phyloP scores from a whole-genome alignment of 1,140 invertebrate species.

The Pogonognathellus flavescens region DNA sequence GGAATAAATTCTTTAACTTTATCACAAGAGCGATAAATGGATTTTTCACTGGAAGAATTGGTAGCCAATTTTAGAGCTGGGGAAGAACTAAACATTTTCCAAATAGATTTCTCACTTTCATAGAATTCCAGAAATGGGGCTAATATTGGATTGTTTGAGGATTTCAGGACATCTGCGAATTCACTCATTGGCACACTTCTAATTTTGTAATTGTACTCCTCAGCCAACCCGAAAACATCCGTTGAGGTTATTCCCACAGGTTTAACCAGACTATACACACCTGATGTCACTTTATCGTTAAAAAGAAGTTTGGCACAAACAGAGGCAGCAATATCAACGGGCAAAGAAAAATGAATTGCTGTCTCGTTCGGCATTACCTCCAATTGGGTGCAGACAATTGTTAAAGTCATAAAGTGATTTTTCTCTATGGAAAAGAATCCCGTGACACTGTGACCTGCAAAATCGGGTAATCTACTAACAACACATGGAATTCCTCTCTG shows the following conservation, averaged over 20 bases:
- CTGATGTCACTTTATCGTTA: background rate
- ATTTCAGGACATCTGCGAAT: background rate
- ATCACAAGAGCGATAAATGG: background rate
- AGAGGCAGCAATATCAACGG: background rate
- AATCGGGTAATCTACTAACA: background rate
- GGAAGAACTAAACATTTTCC: background rate
- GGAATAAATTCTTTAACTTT: background rate
- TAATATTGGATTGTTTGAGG: background rate
- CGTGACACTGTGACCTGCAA: background rate
- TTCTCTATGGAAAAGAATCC: background rate
- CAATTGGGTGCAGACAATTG: background rate
- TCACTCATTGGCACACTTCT: background rate
- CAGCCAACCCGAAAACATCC: background rate
- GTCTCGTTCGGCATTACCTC: background rate
- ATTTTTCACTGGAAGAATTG: background rate
- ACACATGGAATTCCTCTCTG: constrained; percentile 16
- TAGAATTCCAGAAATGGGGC: constrained; percentile 21
- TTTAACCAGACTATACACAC: constrained; percentile 5
- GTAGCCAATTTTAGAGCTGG: background rate
- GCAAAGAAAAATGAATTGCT: background rate
- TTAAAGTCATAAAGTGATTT: background rate
- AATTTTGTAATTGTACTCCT: background rate
- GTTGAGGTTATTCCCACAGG: background rate
- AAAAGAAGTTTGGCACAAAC: background rate
- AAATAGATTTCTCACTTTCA: background rate